Evolutionary conservation across 2,888 invertebrate genomes (phyloP), one percentile per base, ranked within the genome.

Genomic region (Calameuta pallipes): DNA sequence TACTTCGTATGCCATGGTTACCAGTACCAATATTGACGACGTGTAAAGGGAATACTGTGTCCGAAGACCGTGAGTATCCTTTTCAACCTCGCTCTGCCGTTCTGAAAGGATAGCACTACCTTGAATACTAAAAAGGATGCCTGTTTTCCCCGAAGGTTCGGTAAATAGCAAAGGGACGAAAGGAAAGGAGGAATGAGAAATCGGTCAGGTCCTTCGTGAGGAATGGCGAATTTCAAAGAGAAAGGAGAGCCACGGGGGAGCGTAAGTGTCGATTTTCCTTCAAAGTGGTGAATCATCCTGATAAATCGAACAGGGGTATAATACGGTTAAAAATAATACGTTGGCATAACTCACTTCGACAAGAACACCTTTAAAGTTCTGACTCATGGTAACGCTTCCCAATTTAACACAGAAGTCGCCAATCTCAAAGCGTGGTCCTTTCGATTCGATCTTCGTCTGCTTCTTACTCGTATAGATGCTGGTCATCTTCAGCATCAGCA

Each of bases 371-470:
- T 98, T 98, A 90, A 98, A 98, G 88, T 95, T 97, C 87, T 97
- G 97, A 90, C 96, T 97, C 94, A 98, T 96, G 0, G 97, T 96
- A 0, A 98, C 98, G 30, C 96, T 97, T 1, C 98, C 98, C 0
- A 99, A 93, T 92, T 98, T 98, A 4, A 99, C 96, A 83, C 97
- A 95, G 91, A 99, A 99, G 89, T 99, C 99, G 0, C 97, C 97
- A 83, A 95, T 96, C 93, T 96, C 97, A 91, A 95, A 97, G 83
- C 96, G 93, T 0, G 96, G 96, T 0, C 98, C 98, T 91, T 98
- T 97, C 4, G 97, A 96, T 91, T 98, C 98, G 76, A 97, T 95
- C 89, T 96, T 97, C 0, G 96, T 96, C 87, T 96, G 96, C 88
- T 98, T 98, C 91, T 98, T 98, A 3, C 97, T 96, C 1, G 96